phyloP scores from a whole-genome alignment of 2,888 invertebrate species.

The Plebejus argus region DNA sequence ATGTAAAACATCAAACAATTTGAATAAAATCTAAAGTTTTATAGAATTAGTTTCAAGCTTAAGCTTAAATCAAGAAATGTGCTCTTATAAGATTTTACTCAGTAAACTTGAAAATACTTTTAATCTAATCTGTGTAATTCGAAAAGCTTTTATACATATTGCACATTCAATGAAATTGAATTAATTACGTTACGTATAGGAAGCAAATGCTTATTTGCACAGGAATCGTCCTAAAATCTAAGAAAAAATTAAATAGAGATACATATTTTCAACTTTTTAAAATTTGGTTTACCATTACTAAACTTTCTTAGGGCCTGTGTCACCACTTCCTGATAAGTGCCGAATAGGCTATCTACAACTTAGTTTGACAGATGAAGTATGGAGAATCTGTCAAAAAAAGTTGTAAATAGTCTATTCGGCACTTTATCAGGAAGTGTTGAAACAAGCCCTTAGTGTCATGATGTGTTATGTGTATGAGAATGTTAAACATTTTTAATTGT shows the following conservation, averaged over 20 bases:
- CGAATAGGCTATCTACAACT: too few relatives aligned
- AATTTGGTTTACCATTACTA: too few relatives aligned
- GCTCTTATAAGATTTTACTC: neutral
- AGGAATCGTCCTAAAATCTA: neutral
- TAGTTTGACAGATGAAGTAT: too few relatives aligned
- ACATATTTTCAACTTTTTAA: neutral
- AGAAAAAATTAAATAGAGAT: neutral
- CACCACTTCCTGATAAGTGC: too few relatives aligned
- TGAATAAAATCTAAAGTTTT: neutral
- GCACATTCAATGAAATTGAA: neutral
- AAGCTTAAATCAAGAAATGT: neutral
- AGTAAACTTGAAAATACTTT: neutral
- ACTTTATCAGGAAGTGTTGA: too few relatives aligned
- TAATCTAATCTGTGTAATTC: neutral
- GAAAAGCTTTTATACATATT: neutral
- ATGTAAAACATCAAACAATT: neutral
- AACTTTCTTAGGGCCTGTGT: too few relatives aligned
- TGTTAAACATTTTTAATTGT: neutral
- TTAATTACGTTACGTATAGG: neutral
- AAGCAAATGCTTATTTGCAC: neutral
- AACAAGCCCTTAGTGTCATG: too few relatives aligned
- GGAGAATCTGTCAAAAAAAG: too few relatives aligned
- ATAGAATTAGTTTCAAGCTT: neutral
- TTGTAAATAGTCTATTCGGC: too few relatives aligned
- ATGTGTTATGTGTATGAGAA: neutral